These are phyloP conservation scores for Amphiduros pacificus DNA, from an alignment of 2,888 invertebrate genomes.

Conservation along the genomic window DNA sequence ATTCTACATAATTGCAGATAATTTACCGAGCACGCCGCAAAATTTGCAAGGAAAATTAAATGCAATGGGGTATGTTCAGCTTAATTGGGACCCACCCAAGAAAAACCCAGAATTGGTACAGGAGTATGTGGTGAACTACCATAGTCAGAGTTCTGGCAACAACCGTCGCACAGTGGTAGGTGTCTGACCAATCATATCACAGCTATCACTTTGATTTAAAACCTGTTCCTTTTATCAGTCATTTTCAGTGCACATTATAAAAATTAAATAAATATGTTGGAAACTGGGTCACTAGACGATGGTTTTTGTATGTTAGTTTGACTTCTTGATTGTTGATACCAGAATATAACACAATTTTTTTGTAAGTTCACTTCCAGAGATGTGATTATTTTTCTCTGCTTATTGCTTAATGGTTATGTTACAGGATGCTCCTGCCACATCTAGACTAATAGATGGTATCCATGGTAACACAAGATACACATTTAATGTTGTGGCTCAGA, in stretches of 20 bases:
- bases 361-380: neutral
- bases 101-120: conserved; percentile 4
- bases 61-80: conserved; percentile 6
- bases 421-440: neutral
- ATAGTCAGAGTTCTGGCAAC: too few species aligned
- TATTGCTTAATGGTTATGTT: neutral
- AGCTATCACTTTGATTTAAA: too few species aligned
- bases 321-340: neutral
- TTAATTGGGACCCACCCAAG: conserved; percentile 7
- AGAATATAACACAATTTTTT: neutral
- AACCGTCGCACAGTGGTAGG: too few species aligned
- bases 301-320: neutral
- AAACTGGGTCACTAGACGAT: neutral
- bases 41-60: neutral
- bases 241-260: neutral
- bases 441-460: neutral
- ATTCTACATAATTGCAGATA: neutral
- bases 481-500: conserved; percentile 3
- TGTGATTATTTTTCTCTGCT: neutral
- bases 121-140: conserved; percentile 3
- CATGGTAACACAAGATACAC: conserved; percentile 4
- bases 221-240: neutral
- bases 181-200: too few species aligned
- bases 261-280: neutral
- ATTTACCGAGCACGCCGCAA: conserved; percentile 1